phyloP scores from a whole-genome alignment of 2,888 invertebrate genomes.

The Ectemnius continuus region DNA sequence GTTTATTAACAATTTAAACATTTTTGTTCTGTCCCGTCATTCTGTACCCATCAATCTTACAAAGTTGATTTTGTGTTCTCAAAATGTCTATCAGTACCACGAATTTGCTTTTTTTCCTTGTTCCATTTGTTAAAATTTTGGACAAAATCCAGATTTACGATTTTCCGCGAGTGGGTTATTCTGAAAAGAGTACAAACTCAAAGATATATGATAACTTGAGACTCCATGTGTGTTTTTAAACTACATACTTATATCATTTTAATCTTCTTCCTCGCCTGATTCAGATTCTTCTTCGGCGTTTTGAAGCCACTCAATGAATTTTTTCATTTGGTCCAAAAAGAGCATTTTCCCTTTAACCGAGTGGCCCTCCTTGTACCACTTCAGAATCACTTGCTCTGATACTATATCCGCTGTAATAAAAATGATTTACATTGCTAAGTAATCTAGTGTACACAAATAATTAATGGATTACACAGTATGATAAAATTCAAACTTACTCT shows the following conservation, averaged over 20 bases:
- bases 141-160: constrained; percentile 68
- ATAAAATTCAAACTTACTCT: constrained; percentile 81
- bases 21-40: constrained; percentile 51
- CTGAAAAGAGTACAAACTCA: constrained; percentile 30
- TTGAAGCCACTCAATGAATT: constrained; percentile 98
- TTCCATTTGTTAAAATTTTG: constrained; percentile 57
- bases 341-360: constrained; percentile 97
- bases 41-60: constrained; percentile 52
- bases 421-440: background rate
- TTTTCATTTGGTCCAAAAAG: constrained; percentile 98
- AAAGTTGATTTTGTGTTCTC: constrained; percentile 44
- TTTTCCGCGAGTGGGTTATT: constrained; percentile 69
- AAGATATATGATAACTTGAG: constrained; percentile 10
- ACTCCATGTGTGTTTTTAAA: constrained; percentile 15
- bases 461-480: background rate
- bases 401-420: constrained; percentile 88
- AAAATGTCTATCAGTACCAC: constrained; percentile 46
- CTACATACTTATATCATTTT: constrained; percentile 58
- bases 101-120: constrained; percentile 50
- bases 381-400: constrained; percentile 95
- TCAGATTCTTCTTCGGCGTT: constrained; percentile 94
- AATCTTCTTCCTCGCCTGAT: constrained; percentile 81
- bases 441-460: background rate
- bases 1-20: constrained; percentile 61
- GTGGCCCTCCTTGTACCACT: constrained; percentile 97